Base-by-base conservation (phyloP, 2,888 invertebrate species). In the Philereme transversata region DNA sequence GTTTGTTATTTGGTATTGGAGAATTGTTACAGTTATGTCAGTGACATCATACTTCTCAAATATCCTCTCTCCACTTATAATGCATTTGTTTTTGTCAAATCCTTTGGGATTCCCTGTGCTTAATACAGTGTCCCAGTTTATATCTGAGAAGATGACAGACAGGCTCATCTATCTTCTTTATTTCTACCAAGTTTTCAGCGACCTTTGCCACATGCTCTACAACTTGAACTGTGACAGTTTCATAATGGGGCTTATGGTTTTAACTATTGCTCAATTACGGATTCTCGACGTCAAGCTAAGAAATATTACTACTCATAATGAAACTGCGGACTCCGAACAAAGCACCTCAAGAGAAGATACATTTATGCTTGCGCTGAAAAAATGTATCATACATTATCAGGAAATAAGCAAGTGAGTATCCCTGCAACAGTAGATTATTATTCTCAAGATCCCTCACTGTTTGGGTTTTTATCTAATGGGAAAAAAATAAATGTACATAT, bases 231-330 rank as follows among this genome's bases (percentile, higher is more conserved):
- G 84, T 34, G 85, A 88, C 56, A 72, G 82, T 3, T 86, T 85
- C 62, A 75, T 87, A 46, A 57, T 83, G 68, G 87, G 87, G 4
- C 46, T 87, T 0, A 71, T 86, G 72, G 70, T 83, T 64, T 75
- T 84, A n/a, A 65, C 68, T 0, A 83, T 84, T 64, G 85, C 86
- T 4, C 87, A 88, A 54, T 67, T 88, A 10, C 82, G 84, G 33
- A 73, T 87, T n/a, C 69, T 88, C n/a, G 76, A 81, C 56, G 62
- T 74, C 4, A 83, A 83, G 22, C 61, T 88, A 10, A 69, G 75
- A 38, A 78, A 62, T 47, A 59, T 84, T n/a, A 78, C 81, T 5
- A 68, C 75, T 51, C 48, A 57, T 10, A 44, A 48, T 36, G 33
- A 51, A 33, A 33, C 52, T 49, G 52, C 54, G n/a, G 34, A 53